Conservation (phyloP, 2,888 invertebrate species). For the Reticulitermes lucifugus region DNA sequence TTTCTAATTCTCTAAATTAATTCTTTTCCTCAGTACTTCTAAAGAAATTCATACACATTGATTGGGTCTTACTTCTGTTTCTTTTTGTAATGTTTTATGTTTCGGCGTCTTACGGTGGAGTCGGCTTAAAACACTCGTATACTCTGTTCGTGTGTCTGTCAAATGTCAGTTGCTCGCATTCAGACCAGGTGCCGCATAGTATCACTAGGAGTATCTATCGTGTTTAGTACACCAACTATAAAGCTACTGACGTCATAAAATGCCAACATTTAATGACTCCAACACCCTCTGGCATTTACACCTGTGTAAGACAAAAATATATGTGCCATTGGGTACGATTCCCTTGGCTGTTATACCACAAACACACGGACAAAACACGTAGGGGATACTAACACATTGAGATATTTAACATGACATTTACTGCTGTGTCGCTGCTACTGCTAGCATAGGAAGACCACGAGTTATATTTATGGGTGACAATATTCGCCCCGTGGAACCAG, state of each 20-base stretch:
- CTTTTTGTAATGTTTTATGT: too few relatives aligned
- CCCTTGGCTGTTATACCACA: not conserved
- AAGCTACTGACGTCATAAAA: not conserved
- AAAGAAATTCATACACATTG: too few relatives aligned
- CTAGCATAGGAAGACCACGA: slow-evolving; percentile 45
- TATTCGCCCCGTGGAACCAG: slow-evolving; percentile 35
- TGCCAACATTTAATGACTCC: not conserved
- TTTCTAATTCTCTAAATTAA: too few relatives aligned
- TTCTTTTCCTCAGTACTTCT: too few relatives aligned
- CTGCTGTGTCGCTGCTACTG: slow-evolving; percentile 32
- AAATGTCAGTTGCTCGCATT: too few relatives aligned
- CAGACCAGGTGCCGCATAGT: too few relatives aligned
- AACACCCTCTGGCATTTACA: not conserved
- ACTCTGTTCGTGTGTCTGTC: too few relatives aligned
- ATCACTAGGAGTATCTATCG: too few relatives aligned
- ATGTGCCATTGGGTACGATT: not conserved
- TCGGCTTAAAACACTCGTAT: too few relatives aligned
- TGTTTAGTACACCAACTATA: not conserved
- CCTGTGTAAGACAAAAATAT: slow-evolving; percentile 1
- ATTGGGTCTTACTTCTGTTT: too few relatives aligned
- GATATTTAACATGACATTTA: slow-evolving; percentile 43
- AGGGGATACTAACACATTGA: not conserved
- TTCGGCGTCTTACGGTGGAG: too few relatives aligned
- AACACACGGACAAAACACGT: not conserved
- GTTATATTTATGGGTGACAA: slow-evolving; percentile 50